Base-by-base conservation (phyloP, 1,140 invertebrate species). In the Diabrotica undecimpunctata region DNA sequence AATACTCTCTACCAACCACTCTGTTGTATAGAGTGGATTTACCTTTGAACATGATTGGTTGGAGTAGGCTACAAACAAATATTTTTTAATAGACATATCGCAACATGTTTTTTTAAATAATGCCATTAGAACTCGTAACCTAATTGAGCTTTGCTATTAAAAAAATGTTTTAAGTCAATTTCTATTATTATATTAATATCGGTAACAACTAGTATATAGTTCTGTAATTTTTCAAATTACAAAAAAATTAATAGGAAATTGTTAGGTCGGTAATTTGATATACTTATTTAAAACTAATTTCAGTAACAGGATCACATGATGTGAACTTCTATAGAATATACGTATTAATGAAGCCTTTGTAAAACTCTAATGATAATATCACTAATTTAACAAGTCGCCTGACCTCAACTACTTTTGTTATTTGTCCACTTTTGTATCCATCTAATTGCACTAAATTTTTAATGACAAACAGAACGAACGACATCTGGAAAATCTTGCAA, bases 401-500 rank as follows among this genome's bases (percentile, higher is more conserved):
- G 58, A 60, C 58, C 58, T 60, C 12, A n/a, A 10, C 39, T 57
- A 60, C 58, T 60, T 60, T 60, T 60, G 38, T 50, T 60, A 60
- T 60, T 60, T 60, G 37, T 60, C 38, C 39, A 50, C 58, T 50
- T 60, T 46, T 60, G 4, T 60, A 51, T 13, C 46, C 39, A 51
- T 14, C 58, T 51, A 50, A 13, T 50, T 60, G 39, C 58, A 41
- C 50, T 60, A 38, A 41, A 60, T 60, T 60, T 46, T 60, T 60
- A 50, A 60, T 60, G 60, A 6, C n/a, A 62, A 53, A 53, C 50
- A 53, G 12, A 62, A 52, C 60, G 37, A 62, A 52, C 60, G 50
- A 62, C 50, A 62, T 53, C 60, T 54, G 61, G 53, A 62, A 54
- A 62, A 62, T 62, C 61, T 54, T 62, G 53, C 61, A 62, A 62